phyloP scores from a whole-genome alignment of 2,888 invertebrate genomes.

The Opisthograptis luteolata region DNA sequence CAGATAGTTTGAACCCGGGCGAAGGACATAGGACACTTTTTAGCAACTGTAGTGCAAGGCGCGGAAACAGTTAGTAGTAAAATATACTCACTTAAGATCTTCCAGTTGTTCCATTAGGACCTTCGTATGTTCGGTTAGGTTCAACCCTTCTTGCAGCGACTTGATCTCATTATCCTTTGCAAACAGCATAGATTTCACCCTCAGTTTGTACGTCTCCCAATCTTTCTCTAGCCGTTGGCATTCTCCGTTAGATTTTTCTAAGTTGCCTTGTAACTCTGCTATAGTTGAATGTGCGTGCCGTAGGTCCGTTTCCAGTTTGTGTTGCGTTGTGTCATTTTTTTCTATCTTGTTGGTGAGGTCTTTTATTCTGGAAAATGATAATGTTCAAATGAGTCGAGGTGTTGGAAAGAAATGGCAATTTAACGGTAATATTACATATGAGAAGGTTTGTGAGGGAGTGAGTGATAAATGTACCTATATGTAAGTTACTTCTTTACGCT shows the following conservation, averaged over 20 bases:
- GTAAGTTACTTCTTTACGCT: too few species aligned
- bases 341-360: constrained; percentile 48
- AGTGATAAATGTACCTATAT: too few species aligned
- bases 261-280: constrained; percentile 54
- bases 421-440: too few species aligned
- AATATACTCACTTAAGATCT: constrained; percentile 60
- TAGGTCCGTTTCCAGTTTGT: constrained; percentile 66
- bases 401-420: too few species aligned
- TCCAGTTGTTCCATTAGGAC: constrained; percentile 64
- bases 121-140: constrained; percentile 63
- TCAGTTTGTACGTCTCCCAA: constrained; percentile 73
- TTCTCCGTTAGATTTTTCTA: constrained; percentile 61
- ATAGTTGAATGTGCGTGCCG: constrained; percentile 65
- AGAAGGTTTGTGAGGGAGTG: too few species aligned
- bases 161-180: constrained; percentile 72
- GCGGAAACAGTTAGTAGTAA: not conserved
- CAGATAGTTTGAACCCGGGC: too few species aligned
- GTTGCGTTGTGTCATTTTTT: constrained; percentile 46
- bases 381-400: too few species aligned
- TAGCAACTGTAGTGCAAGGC: too few species aligned
- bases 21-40: too few species aligned
- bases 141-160: constrained; percentile 57
- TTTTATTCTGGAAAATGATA: constrained; percentile 46
- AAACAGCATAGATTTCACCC: constrained; percentile 72
- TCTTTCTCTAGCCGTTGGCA: constrained; percentile 68